Evolutionary conservation across 1,140 invertebrate genomes (phyloP), one percentile per base, ranked within the genome.

Genomic region (Lineus longissimus): DNA sequence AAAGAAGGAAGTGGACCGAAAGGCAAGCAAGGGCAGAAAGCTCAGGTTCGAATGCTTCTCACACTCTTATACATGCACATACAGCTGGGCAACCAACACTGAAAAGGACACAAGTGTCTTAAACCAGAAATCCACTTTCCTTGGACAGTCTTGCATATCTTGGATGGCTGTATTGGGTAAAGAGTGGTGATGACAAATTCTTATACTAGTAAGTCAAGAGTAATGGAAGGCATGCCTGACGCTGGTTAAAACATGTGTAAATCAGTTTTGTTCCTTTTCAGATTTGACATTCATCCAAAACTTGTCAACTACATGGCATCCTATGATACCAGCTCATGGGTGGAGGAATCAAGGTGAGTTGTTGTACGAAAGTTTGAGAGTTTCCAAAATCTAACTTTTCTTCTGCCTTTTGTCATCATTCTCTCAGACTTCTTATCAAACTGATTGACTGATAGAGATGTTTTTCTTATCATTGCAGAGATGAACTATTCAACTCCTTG

Each of bases 301-400:
- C 81, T 98, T 23, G 88, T 95, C 0, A 97, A 95, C 81, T 97
- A 93, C 74, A 95, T 96, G 93, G 92, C 93, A 2, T 91, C 92
- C 0, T 83, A 89, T 59, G 87, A 88, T 57, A 81, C 83, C 2
- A 80, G 82, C 59, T 83, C 84, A n/a, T 91, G 90, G 89, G 88
- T 86, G 11, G 89, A 93, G 63, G 86, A 88, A 62, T 89, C 90
- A 2, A 90, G 69, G 75, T 77, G 62, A 59, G 62, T 30, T 17
- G 25, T 41, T 66, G 51, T 62, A 11, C 1, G 33, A 17, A 58
- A 1, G 13, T 33, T 55, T 6, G 1, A 45, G 25, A 7, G 22
- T 64, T 2, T 19, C n/a, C n/a, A n/a, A 25, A 2, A 25, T 27
- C 19, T 13, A 7, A 29, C 9, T 23, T 61, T 54, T 9, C 41